A percentile compares a stretch with the other conserved stretches of the same genome.
phyloP scores from a whole-genome alignment of 2,797 vertebrate genomes.

The Characodon lateralis region DNA sequence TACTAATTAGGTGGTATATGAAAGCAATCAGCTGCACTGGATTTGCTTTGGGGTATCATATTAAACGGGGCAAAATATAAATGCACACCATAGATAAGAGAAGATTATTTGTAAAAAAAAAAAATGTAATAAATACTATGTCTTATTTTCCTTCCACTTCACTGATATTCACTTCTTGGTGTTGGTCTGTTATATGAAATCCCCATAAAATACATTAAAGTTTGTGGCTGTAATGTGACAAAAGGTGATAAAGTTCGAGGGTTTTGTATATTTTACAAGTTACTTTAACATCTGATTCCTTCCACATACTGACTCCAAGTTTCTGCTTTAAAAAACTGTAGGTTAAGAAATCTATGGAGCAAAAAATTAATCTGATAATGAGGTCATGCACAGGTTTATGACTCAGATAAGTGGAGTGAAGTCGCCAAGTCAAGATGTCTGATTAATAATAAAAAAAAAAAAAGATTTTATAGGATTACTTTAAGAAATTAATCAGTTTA shows the following conservation, averaged over 20 bases:
- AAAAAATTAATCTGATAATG: slow-evolving; percentile 50
- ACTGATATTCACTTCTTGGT: not conserved
- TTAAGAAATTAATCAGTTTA: slow-evolving; percentile 28
- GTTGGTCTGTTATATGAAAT: not conserved
- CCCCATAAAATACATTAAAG: not conserved
- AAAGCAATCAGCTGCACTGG: too few species aligned
- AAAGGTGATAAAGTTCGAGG: not conserved
- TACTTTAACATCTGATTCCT: not conserved
- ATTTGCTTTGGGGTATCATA: too few species aligned
- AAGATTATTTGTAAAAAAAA: too few species aligned
- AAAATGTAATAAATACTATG: not conserved
- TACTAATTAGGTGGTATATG: too few species aligned
- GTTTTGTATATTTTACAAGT: not conserved
- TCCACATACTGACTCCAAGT: not conserved
- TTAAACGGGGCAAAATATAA: too few species aligned
- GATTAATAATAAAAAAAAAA: slow-evolving; percentile 27
- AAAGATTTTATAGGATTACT: slow-evolving; percentile 18
- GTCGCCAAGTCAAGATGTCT: slow-evolving; percentile 35
- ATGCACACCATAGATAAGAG: too few species aligned
- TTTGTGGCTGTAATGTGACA: not conserved
- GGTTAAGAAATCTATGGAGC: not conserved
- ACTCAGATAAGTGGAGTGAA: slow-evolving; percentile 54
- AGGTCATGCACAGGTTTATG: slow-evolving; percentile 55
- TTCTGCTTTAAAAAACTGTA: not conserved
- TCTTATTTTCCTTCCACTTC: not conserved